Evolutionary conservation across 2,113 vertebrate species (phyloP).

Genomic region (Istiophorus platypterus): DNA sequence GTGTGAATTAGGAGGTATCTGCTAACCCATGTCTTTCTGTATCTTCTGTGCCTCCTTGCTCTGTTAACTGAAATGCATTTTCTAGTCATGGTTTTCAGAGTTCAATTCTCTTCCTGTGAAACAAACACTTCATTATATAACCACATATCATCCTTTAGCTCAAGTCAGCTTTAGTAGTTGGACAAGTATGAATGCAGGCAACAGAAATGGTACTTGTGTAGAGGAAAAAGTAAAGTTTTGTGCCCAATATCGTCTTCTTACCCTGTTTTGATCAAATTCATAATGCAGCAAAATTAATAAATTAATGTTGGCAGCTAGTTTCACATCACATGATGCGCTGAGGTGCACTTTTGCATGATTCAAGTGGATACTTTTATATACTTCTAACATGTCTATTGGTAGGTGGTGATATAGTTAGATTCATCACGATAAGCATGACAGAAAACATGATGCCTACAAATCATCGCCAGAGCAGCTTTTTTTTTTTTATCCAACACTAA

Average conservation of each 20-base stretch:
- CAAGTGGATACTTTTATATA: conserved; percentile 33
- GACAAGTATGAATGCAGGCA: not conserved
- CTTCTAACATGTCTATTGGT: conserved; percentile 31
- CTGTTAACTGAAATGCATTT: conserved; percentile 31
- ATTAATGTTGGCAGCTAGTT: not conserved
- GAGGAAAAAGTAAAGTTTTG: not conserved
- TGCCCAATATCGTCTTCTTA: not conserved
- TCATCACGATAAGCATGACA: conserved; percentile 54
- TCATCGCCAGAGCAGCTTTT: conserved; percentile 27
- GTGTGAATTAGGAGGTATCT: not conserved
- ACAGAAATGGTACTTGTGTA: not conserved
- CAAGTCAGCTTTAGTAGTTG: not conserved
- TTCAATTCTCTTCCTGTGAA: conserved; percentile 17
- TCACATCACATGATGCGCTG: not conserved
- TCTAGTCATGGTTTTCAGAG: conserved; percentile 26
- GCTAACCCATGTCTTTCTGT: not conserved
- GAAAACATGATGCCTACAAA: conserved; percentile 41
- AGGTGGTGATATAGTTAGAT: conserved; percentile 30
- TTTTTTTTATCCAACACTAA: conserved; percentile 16
- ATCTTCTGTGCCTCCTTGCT: not conserved
- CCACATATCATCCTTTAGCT: conserved; percentile 38
- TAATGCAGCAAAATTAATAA: not conserved
- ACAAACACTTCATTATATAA: conserved; percentile 57
- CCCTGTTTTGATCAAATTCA: not conserved
- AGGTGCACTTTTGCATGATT: conserved; percentile 5